These are phyloP conservation scores for Neuroscelio doddi DNA, from an alignment of 2,888 invertebrate genomes.

Conservation along the genomic window DNA sequence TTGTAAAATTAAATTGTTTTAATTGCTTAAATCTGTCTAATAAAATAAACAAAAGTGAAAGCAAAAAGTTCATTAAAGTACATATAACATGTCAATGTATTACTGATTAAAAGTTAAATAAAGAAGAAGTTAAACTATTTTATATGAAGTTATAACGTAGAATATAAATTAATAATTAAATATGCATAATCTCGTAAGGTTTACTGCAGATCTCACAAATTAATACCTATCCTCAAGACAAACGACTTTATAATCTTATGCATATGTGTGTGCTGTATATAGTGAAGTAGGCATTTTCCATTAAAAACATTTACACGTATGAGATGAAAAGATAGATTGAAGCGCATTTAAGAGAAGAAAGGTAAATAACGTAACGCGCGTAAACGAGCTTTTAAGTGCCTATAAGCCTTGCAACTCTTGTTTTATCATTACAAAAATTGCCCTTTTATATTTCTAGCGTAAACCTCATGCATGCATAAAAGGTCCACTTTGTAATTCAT, in stretches of 20 bases:
- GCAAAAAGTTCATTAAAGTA: too few species aligned
- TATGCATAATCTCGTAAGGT: too few species aligned
- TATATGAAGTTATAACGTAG: too few species aligned
- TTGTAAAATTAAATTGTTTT: too few species aligned
- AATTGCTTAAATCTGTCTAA: too few species aligned
- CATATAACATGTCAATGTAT: too few species aligned
- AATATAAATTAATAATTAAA: too few species aligned
- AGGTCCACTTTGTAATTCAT: constrained; percentile 31
- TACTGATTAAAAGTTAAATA: too few species aligned
- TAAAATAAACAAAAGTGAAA: too few species aligned
- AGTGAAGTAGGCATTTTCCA: constrained; percentile 6
- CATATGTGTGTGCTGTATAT: neutral
- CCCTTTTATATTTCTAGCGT: constrained; percentile 20
- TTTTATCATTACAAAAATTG: constrained; percentile 20
- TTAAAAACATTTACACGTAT: constrained; percentile 20
- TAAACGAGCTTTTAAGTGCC: constrained; percentile 36
- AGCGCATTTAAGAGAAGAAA: constrained; percentile 26
- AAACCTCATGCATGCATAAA: constrained; percentile 21
- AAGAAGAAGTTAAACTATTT: too few species aligned
- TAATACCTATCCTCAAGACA: neutral
- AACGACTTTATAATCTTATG: constrained; percentile 16
- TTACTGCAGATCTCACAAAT: neutral
- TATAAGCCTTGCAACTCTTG: constrained; percentile 30
- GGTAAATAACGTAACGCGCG: constrained; percentile 32
- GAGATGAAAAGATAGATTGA: constrained; percentile 24